Evolutionary conservation across 2,888 invertebrate species (phyloP).

Genomic region (Cephus rjabovi): DNA sequence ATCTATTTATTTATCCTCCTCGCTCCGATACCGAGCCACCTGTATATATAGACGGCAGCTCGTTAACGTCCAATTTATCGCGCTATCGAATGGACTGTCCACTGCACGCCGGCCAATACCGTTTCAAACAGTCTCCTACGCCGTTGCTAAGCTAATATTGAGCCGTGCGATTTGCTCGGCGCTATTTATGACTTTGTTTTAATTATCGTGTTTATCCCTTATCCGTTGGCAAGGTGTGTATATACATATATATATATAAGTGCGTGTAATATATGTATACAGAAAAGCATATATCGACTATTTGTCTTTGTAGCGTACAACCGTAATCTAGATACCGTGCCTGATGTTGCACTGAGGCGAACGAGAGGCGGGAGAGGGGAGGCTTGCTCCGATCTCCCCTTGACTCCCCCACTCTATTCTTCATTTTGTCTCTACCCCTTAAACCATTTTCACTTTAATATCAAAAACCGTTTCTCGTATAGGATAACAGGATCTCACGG

Average conservation of each 20-base stretch:
- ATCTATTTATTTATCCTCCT: neutral
- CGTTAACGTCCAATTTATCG: neutral
- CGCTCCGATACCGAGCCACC: neutral
- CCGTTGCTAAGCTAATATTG: constrained; percentile 36
- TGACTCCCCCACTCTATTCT: neutral
- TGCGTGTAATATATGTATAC: neutral
- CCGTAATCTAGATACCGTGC: neutral
- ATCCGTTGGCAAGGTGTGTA: neutral
- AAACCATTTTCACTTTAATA: neutral
- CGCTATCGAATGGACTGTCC: neutral
- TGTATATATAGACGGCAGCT: neutral
- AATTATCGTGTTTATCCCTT: constrained; percentile 29
- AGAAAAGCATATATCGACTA: neutral
- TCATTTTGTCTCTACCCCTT: neutral
- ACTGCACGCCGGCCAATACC: neutral
- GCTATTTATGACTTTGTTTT: constrained; percentile 44
- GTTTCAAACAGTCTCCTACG: neutral
- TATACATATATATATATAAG: neutral
- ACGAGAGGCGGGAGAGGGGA: too few species aligned
- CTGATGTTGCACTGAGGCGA: too few species aligned
- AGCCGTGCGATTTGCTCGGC: constrained; percentile 18
- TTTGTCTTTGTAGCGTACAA: neutral
- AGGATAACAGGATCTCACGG: constrained; percentile 53
- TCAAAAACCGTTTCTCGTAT: constrained; percentile 25
- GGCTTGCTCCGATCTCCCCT: neutral